phyloP scores from a whole-genome alignment of 2,888 invertebrate species.

The Rhorus exstirpatorius region DNA sequence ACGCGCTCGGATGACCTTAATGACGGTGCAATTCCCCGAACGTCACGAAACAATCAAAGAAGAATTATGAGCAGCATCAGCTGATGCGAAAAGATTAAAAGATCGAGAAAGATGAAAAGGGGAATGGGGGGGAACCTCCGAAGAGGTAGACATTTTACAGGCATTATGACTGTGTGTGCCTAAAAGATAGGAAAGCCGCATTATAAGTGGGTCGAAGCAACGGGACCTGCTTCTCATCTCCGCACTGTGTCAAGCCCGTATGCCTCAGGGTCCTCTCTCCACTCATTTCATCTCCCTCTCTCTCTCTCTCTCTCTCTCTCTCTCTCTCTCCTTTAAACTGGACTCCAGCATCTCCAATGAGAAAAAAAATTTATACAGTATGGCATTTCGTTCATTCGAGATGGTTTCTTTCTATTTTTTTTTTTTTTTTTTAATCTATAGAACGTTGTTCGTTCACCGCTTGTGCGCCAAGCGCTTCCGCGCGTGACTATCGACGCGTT shows the following conservation, averaged over 20 bases:
- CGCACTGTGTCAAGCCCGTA: conserved; percentile 78
- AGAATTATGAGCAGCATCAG: conserved; percentile 1
- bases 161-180: conserved; percentile 21
- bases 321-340: conserved; percentile 9
- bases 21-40: not conserved
- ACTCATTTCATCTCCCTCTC: conserved; percentile 18
- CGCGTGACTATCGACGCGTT: conserved; percentile 63
- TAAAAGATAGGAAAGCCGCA: conserved; percentile 78
- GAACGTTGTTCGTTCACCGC: conserved; percentile 30
- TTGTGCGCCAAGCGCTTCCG: conserved; percentile 57
- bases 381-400: not conserved
- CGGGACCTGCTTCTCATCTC: conserved; percentile 84
- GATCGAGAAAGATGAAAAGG: too few species aligned
- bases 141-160: conserved; percentile 15
- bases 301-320: conserved; percentile 18
- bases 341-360: conserved; percentile 48
- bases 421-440: not conserved
- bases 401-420: not conserved
- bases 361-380: conserved; percentile 22
- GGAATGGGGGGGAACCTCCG: not conserved
- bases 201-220: conserved; percentile 82
- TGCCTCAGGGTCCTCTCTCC: conserved; percentile 72
- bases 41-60: not conserved
- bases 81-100: not conserved
- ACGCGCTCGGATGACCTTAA: conserved; percentile 22